Base-by-base conservation (phyloP, 2,888 invertebrate species). In the Agonopterix heracliana region DNA sequence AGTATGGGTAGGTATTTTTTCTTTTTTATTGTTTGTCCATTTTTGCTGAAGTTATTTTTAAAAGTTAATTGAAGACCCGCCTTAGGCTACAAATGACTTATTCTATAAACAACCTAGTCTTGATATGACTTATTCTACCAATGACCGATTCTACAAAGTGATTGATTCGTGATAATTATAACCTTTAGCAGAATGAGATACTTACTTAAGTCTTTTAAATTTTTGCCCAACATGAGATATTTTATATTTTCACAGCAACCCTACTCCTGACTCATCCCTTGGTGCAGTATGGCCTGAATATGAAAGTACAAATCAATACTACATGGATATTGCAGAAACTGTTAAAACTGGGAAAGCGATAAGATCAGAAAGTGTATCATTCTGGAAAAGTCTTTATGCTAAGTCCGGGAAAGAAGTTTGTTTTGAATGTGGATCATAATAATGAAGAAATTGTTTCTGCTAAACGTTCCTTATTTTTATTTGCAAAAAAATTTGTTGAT, bases 221-320 rank as follows among this genome's bases (percentile, higher is more conserved):
- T 26, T 26, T 26, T 5, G 3, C 26, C 26, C 26, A 7, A 26
- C 1, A 3, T 26, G 26, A 26, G 2, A 26, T 3, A 26, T 26
- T 26, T 26, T 26, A 38, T 38, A 38, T 38, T n/a, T 38, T 38
- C 9, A 38, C 38, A 83, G 84, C 0, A 77, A 67, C 10, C 81
- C 82, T 9, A 83, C 83, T 0, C 80, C 82, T 1, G 74, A 78
- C 40, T 8, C 54, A 0, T 59, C 70, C 0, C 59, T 77, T 2
- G 72, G 71, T 2, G 61, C 65, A 1, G 58, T 14, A 1, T 83
- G 83, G 81, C 75, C 73, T 1, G 61, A 73, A 48, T 83, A 74
- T 46, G 59, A 74, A 14, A 56, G 55, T 10, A 45, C 34, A 3
- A 17, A 14, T 13, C 0, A 68, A 47, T 50, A 50, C 4, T 78